These are phyloP conservation scores for Sphyrna mokarran DNA, from an alignment of 2,113 vertebrate genomes.

Conservation along the genomic window DNA sequence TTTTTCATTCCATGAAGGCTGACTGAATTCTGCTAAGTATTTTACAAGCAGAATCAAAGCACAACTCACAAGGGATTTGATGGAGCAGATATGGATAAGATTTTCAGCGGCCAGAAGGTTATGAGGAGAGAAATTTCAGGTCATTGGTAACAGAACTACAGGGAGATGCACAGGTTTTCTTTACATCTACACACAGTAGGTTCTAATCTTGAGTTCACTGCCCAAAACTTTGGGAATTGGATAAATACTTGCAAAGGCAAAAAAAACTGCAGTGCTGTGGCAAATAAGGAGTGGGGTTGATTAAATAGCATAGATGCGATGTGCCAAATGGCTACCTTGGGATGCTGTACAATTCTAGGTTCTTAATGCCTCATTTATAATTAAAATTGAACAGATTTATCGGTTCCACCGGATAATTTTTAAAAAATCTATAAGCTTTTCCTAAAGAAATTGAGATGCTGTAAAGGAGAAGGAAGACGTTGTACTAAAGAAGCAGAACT, in stretches of 20 bases:
- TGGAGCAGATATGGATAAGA: not conserved
- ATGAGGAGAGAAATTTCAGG: not conserved
- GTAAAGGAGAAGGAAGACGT: not conserved
- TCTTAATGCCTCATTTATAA: not conserved
- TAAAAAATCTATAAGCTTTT: not conserved
- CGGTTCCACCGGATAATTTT: not conserved
- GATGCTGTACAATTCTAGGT: not conserved
- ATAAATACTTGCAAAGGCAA: not conserved
- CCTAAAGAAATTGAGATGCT: not conserved
- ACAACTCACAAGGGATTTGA: not conserved
- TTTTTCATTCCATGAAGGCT: not conserved
- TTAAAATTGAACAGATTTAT: not conserved
- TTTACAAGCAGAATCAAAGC: not conserved
- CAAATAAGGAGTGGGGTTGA: not conserved
- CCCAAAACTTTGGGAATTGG: not conserved
- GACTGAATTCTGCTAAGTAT: too few relatives aligned
- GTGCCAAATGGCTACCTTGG: not conserved
- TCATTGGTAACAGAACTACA: not conserved
- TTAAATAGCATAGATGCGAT: not conserved
- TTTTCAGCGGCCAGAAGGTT: not conserved
- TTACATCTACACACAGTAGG: too few relatives aligned
- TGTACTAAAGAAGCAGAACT: conserved; percentile 45
- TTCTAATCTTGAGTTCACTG: not conserved
- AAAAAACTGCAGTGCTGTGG: not conserved
- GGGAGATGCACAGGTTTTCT: not conserved